Evolutionary conservation across 1,140 invertebrate species (phyloP).

Genomic region (Capitella teleta): DNA sequence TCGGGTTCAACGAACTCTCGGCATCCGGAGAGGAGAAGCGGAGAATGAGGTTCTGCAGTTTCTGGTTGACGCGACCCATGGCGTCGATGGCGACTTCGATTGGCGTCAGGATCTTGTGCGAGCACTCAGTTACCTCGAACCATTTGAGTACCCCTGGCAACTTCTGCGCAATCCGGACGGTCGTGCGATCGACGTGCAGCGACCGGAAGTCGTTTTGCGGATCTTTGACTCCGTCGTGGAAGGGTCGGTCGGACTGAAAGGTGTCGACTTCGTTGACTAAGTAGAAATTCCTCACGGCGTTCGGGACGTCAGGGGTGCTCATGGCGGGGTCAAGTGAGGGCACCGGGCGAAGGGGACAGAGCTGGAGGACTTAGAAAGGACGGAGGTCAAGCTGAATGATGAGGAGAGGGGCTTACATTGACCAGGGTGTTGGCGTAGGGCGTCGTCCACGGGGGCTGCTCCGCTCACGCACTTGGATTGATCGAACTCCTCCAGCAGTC

Average conservation of each 20-base stretch:
- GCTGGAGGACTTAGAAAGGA: conserved; percentile 26
- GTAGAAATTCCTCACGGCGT: conserved; percentile 27
- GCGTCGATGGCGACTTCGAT: conserved; percentile 24
- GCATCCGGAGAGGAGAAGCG: too few species aligned
- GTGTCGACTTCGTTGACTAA: conserved; percentile 30
- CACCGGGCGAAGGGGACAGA: conserved; percentile 26
- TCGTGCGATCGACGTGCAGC: conserved; percentile 28
- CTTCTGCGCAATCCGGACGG: conserved; percentile 23
- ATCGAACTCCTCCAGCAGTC: conserved; percentile 26
- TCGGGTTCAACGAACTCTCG: conserved; percentile 71
- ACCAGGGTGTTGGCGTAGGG: conserved; percentile 18
- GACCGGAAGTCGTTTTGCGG: conserved; percentile 33
- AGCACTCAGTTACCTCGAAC: conserved; percentile 23
- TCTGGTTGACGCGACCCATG: conserved; percentile 22
- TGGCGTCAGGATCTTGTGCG: neutral
- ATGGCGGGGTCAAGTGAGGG: conserved; percentile 20
- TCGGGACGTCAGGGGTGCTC: conserved; percentile 18
- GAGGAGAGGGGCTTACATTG: conserved; percentile 21
- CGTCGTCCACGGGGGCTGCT: too few species aligned
- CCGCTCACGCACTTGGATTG: too few species aligned
- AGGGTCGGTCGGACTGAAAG: conserved; percentile 33
- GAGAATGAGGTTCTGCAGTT: conserved; percentile 19
- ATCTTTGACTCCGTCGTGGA: conserved; percentile 26
- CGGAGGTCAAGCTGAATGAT: neutral
- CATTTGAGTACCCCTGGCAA: conserved; percentile 35